Percentiles rank a stretch among this genome's conserved stretches.
Conservation (phyloP, 2,113 vertebrate species). For the Tautogolabrus adspersus region DNA sequence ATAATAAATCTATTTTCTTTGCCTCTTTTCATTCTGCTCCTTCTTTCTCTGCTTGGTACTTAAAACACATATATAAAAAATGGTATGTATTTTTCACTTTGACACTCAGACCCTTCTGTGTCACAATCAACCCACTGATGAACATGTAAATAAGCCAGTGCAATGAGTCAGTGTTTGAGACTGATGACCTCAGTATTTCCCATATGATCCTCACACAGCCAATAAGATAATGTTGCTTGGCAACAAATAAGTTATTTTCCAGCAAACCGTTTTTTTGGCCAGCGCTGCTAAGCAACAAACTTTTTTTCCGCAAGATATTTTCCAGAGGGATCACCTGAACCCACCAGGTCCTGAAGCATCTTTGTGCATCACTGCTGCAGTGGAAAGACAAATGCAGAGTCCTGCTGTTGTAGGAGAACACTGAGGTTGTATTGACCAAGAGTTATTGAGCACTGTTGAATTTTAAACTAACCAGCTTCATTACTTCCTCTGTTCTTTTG, state of each 20-base stretch:
- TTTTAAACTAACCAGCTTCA: background rate
- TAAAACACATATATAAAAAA: background rate
- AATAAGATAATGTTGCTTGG: slow-evolving; percentile 39
- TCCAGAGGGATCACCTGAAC: slow-evolving; percentile 26
- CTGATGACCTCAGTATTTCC: background rate
- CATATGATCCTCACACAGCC: background rate
- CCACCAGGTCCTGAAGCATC: background rate
- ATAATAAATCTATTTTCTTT: too few relatives aligned
- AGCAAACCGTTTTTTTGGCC: slow-evolving; percentile 16
- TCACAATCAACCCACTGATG: background rate
- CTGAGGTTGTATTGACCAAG: too few relatives aligned
- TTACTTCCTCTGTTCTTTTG: background rate
- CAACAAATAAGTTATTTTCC: slow-evolving; percentile 45
- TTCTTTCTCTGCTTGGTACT: background rate
- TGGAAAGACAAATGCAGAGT: background rate
- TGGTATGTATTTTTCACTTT: background rate
- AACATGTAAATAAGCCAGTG: background rate
- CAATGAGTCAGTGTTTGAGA: slow-evolving; percentile 7
- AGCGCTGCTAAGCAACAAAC: slow-evolving; percentile 51
- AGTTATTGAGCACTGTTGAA: background rate
- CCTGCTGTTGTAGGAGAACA: background rate
- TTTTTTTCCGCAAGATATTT: slow-evolving; percentile 34
- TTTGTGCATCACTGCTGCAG: background rate
- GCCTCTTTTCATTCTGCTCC: background rate
- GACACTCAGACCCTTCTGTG: background rate